Conservation (phyloP, 2,113 vertebrate species). For the Anolis sagrei region DNA sequence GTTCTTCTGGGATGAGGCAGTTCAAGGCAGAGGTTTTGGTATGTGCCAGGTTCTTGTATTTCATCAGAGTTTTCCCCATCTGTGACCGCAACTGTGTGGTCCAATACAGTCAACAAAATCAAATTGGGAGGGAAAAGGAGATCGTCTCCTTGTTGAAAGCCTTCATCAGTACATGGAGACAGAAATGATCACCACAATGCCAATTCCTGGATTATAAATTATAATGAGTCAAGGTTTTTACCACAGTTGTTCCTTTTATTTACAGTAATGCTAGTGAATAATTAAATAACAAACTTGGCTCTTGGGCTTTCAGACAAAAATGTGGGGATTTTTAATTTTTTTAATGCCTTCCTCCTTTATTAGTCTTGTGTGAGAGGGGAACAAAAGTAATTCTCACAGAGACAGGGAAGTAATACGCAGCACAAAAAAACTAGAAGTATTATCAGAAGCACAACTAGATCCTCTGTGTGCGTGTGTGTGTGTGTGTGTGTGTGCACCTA, state of each 20-base stretch:
- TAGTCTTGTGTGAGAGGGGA: background rate
- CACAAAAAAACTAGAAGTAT: background rate
- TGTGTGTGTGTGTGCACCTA: background rate
- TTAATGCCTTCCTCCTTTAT: background rate
- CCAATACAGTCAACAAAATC: background rate
- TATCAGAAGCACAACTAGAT: background rate
- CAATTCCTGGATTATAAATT: background rate
- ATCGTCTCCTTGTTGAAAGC: too few relatives aligned
- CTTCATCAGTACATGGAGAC: too few relatives aligned
- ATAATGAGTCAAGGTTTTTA: background rate
- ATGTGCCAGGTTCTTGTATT: constrained; percentile 19
- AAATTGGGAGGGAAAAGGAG: too few relatives aligned
- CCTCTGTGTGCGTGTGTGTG: background rate
- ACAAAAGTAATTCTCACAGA: background rate
- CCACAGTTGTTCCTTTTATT: background rate
- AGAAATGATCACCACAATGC: background rate
- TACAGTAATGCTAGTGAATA: background rate
- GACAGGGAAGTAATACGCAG: background rate
- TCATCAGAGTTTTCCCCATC: background rate
- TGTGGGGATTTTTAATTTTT: background rate
- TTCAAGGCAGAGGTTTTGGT: background rate
- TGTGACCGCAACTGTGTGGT: constrained; percentile 20
- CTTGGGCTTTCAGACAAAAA: constrained; percentile 17
- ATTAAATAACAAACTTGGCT: background rate
- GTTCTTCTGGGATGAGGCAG: background rate